Base-by-base conservation (phyloP, 2,888 invertebrate genomes). In the Abrostola tripartita region DNA sequence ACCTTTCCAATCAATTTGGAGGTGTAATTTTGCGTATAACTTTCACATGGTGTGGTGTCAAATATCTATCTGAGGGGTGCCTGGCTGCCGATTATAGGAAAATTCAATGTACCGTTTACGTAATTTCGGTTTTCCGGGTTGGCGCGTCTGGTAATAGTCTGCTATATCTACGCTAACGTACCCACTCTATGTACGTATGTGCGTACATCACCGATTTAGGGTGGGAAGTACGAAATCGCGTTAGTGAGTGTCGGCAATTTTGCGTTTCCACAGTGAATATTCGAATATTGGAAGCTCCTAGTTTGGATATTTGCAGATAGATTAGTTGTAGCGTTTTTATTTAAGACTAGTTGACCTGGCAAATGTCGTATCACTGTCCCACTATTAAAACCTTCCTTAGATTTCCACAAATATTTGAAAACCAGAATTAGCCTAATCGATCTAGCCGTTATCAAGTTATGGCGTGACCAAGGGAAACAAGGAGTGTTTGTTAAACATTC, bases 101-200 rank as follows among this genome's bases (percentile, higher is more conserved):
- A 90, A 90, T 90, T 89, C 90, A 92, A 92, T 92, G 92, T 91
- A 90, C 81, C 92, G 91, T 89, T 87, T 85, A 86, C 85, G 91
- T 91, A 92, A 93, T 93, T 93, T 90, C 89, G 90, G 92, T 91
- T 92, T 92, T 93, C 91, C 93, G 92, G 90, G 79, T 87, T 90
- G 84, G 79, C 91, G 90, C 92, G 85, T 82, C 76, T 81, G 77
- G 88, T 91, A 90, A 91, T 90, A 87, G 88, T 84, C 84, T 79
- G 24, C 75, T 81, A 72, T 74, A 80, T 76, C 67, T 72, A 68
- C 38, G 41, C 52, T 54, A 58, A 59, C 61, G 35, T 71, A 66
- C 65, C 42, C 4, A 24, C 44, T 63, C 64, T 44, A 41, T 56
- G 50, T 65, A 55, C 12, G 36, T 59, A 56, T 55, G 7, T 52